A percentile compares a stretch with the other conserved stretches of the same genome.
phyloP scores from a whole-genome alignment of 2,888 invertebrate species.

The Chloroclystis v-ata region DNA sequence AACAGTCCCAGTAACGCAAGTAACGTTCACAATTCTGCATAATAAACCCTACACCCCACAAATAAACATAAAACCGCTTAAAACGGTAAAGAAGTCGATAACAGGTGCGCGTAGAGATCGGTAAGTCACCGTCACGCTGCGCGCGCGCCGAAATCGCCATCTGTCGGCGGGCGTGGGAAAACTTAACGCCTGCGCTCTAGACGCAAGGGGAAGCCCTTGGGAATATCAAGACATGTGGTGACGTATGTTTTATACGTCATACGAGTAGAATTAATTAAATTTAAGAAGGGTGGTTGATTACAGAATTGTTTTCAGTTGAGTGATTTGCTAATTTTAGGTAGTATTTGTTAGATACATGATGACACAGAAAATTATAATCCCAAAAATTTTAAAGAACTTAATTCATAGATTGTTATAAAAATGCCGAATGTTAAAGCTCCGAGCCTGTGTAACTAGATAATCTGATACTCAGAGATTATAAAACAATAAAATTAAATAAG shows the following conservation, averaged over 20 bases:
- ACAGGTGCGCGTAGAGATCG: constrained; percentile 69
- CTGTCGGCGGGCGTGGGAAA: constrained; percentile 72
- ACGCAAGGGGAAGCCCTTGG: constrained; percentile 15
- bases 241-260: constrained; percentile 1
- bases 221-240: constrained; percentile 27
- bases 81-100: constrained; percentile 39
- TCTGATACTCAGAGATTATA: too few relatives aligned
- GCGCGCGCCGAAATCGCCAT: constrained; percentile 57
- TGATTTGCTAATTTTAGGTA: too few relatives aligned
- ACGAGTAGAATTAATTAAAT: not conserved
- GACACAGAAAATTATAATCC: too few relatives aligned
- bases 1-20: too few relatives aligned
- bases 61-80: not conserved
- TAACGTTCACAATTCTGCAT: too few relatives aligned
- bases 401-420: too few relatives aligned
- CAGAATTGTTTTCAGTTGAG: too few relatives aligned
- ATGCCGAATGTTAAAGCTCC: too few relatives aligned
- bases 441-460: too few relatives aligned
- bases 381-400: too few relatives aligned
- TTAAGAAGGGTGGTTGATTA: not conserved
- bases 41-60: not conserved
- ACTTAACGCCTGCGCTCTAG: constrained; percentile 60
- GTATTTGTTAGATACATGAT: too few relatives aligned
- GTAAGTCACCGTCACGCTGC: constrained; percentile 74
- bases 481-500: too few relatives aligned